Evolutionary conservation across 2,888 invertebrate species (phyloP), one percentile per base, ranked within the genome.

Genomic region (Rhingia rostrata): DNA sequence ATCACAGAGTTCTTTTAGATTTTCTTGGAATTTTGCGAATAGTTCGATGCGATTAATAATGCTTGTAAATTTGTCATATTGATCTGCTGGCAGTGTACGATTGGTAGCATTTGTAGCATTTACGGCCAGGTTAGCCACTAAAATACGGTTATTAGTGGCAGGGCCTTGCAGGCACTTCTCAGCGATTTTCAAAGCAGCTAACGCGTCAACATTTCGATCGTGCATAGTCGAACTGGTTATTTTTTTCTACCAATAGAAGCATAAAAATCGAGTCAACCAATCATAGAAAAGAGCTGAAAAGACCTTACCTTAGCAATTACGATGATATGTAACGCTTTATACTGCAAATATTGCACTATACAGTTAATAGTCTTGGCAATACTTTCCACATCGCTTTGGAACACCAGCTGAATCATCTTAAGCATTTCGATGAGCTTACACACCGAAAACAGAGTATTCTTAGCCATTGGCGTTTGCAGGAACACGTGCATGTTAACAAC

Each of bases 381-480:
- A 86, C 94, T 93, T 83, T 95, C 93, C 58, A 94, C 93, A 89
- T 96, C 94, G 45, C 94, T 92, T 69, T 94, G 93, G 87, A 96
- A 95, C 10, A 94, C 94, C 86, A 94, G 93, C 89, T 95, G 94
- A 86, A 98, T 93, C 37, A 95, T 93, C 92, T 97, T 97, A 43
- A 97, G 91, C 81, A 96, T 93, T 90, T 98, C 97, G 70, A 97
- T 93, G 32, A 97, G 93, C 88, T 95, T 94, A 92, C 97, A 97
- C 61, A 98, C 92, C 3, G 94, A 93, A 86, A 95, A 92, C 9
- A 97, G 93, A 45, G 95, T 94, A 41, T 94, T 94, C 90, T 96
- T 96, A 0, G 95, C 94, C 92, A 98, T 94, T 4, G 97, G 96
- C 88, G 94, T 93, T 33, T 94, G 94, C 60, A 97, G 92, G 12